Evolutionary conservation across 2,797 vertebrate species (phyloP).

Genomic region (Sebastes flavidus): DNA sequence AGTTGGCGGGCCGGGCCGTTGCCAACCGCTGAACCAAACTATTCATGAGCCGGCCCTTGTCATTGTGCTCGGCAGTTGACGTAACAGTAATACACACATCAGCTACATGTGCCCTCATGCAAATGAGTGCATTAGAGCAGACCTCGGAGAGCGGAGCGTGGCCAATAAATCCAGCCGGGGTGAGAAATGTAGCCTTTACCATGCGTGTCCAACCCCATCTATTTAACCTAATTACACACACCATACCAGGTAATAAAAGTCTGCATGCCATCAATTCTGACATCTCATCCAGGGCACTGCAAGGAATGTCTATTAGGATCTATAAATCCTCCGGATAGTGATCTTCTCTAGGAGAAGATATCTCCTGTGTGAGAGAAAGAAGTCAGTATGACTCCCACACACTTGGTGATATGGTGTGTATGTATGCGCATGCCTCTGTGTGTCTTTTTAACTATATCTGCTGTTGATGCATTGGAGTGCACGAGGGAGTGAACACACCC

Average conservation of each 20-base stretch:
- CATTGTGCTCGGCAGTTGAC: constrained; percentile 73
- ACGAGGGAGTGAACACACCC: neutral
- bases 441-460: constrained; percentile 34
- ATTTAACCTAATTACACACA: constrained; percentile 87
- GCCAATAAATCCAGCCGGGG: constrained; percentile 83
- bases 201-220: constrained; percentile 82
- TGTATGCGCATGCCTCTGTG: constrained; percentile 6
- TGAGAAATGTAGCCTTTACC: constrained; percentile 82
- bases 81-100: constrained; percentile 78
- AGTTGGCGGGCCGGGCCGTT: constrained; percentile 70
- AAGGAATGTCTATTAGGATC: constrained; percentile 78
- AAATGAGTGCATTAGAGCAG: constrained; percentile 81
- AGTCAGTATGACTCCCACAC: constrained; percentile 25
- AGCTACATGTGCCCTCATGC: constrained; percentile 78
- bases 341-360: constrained; percentile 62
- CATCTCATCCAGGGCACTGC: constrained; percentile 75
- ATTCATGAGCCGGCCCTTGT: constrained; percentile 73
- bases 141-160: constrained; percentile 73
- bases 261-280: constrained; percentile 84
- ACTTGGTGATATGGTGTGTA: constrained; percentile 9
- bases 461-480: neutral
- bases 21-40: constrained; percentile 73
- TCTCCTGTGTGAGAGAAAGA: constrained; percentile 22
- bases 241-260: constrained; percentile 85
- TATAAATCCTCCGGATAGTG: constrained; percentile 75